Base-by-base conservation (phyloP, 2,888 invertebrate species). In the Drepanosiphum platanoidis region DNA sequence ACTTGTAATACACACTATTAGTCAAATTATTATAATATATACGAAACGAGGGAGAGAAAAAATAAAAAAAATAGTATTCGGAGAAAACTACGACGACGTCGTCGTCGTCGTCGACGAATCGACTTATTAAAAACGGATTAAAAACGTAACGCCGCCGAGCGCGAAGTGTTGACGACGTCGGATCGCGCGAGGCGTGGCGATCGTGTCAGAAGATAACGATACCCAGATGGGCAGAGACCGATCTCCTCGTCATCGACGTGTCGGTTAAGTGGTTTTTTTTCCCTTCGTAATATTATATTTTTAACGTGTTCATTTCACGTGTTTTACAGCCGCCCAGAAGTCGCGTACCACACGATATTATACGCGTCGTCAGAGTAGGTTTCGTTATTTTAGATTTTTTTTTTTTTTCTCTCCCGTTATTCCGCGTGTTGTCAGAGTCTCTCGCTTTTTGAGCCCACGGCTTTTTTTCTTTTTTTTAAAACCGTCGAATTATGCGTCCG, bases 181-280 rank as follows among this genome's bases (percentile, higher is more conserved):
- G 68, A 70, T 30, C 46, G 46, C 46, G 46, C 15, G 27, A 83
- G 83, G 83, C 72, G 83, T 74, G 83, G 83, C 66, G 83, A 83
- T 83, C 18, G 36, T 75, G 64, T 42, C 83, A 36, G 83, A 42
- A n/a, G 74, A 83, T 83, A 83, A 46, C 61, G 34, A 46, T 46
- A 72, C 61, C 15, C 4, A 70, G n/a, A n/a, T n/a, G n/a, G n/a
- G n/a, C n/a, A n/a, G n/a, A 8, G 74, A n/a, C 74, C 74, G n/a
- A 83, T 70, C 70, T 80, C 68, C 52, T 36, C 68, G 36, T 46
- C 27, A 46, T 46, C 27, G 61, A 72, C 46, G 61, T 46, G 46
- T 72, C 82, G 58, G 82, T 64, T 83, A 83, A 83, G 64, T 83
- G 83, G 74, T 83, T 83, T 79, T 66, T 46, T 79, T 75, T 30